Evolutionary conservation across 2,888 invertebrate species (phyloP).

Genomic region (Leucania comma): DNA sequence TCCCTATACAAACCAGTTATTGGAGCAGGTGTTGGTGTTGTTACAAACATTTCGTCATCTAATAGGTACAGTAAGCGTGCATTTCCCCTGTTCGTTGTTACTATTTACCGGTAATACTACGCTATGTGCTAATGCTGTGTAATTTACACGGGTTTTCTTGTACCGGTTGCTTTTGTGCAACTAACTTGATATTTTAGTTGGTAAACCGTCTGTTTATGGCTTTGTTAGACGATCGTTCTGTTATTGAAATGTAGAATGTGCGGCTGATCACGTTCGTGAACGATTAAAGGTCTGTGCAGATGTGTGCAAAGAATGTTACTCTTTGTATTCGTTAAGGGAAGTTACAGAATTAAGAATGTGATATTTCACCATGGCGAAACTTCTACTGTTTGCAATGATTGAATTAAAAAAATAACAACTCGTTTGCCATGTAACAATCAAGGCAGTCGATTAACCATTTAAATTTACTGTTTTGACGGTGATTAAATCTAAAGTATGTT

Average conservation of each 20-base stretch:
- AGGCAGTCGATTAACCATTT: not conserved
- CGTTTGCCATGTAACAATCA: not conserved
- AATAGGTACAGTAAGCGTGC: slow-evolving; percentile 55
- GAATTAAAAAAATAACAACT: not conserved
- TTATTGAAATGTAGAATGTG: slow-evolving; percentile 52
- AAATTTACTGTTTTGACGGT: not conserved
- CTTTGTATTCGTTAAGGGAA: slow-evolving; percentile 4
- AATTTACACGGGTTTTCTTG: slow-evolving; percentile 66
- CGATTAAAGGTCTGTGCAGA: slow-evolving; percentile 45
- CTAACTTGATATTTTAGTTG: slow-evolving; percentile 67
- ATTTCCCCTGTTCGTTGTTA: slow-evolving; percentile 65
- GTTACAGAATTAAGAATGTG: not conserved
- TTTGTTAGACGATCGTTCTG: slow-evolving; percentile 53
- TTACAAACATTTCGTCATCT: slow-evolving; percentile 62
- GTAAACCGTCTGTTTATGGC: slow-evolving; percentile 55
- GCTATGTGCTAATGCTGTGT: slow-evolving; percentile 62
- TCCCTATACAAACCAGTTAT: slow-evolving; percentile 44
- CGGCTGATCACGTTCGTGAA: slow-evolving; percentile 55
- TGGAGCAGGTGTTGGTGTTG: slow-evolving; percentile 56
- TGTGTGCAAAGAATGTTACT: slow-evolving; percentile 13
- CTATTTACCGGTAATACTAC: slow-evolving; percentile 64
- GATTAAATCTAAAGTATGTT: too few species aligned
- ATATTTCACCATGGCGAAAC: not conserved
- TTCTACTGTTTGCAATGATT: too few species aligned
- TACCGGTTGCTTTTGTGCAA: slow-evolving; percentile 65